Base-by-base conservation (phyloP, 2,888 invertebrate species). In the Loripinus fragilis region DNA sequence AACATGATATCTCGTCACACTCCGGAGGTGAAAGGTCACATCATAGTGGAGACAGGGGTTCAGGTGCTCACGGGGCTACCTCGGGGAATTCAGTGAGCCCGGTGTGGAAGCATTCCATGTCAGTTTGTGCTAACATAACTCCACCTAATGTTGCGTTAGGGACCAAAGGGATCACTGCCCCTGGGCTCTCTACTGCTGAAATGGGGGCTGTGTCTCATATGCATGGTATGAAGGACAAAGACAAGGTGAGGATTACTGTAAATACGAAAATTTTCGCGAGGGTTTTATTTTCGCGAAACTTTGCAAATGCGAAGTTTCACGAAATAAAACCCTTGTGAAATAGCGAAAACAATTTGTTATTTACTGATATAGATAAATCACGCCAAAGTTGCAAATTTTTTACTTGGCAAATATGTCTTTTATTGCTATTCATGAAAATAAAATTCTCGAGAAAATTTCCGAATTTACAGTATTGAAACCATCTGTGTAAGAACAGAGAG, bases 41-140 rank as follows among this genome's bases (percentile, higher is more conserved):
- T 25, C 45, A 50, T 23, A 70, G 50, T 38, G 55, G 55, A n/a
- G 45, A 70, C 30, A 23, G 41, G 30, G 45, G 71, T 71, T 20
- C 72, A 25, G 30, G 72, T 15, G 35, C 17, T 2, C 60, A 38
- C 68, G 23, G 70, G 60, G 60, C 60, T 60, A 33, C 33, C 33
- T 60, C 78, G 64, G 38, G 73, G 72, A 68, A 80, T 60, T 48
- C 81, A 23, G 66, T 76, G 35, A 78, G 82, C 67, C 82, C 86
- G 45, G 78, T 78, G 25, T 83, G 85, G 17, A 96, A 96, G 93
- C 95, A 95, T 95, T 91, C 95, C 95, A 68, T 93, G 52, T 90
- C 94, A n/a, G 87, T 94, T 35, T 82, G 87, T 74, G 78, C 87
- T 69, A 87, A 89, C 76, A 88, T 90, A 66, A 88, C 91, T 45